phyloP scores from a whole-genome alignment of 2,797 vertebrate genomes.

The Alauda arvensis region DNA sequence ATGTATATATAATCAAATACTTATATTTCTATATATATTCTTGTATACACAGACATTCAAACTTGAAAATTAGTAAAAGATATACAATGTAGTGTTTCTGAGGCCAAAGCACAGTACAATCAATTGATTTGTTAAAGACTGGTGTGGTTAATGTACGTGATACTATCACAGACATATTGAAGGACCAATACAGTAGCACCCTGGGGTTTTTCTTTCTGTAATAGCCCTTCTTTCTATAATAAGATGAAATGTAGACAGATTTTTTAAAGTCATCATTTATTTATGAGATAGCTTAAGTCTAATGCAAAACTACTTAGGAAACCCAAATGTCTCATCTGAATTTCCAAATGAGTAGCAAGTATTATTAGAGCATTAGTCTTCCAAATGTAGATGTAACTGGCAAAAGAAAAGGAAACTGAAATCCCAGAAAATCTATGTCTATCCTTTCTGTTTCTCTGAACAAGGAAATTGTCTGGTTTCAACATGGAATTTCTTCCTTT shows the following conservation, averaged over 20 bases:
- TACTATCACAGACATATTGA: slow-evolving; percentile 20
- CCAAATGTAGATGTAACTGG: slow-evolving; percentile 1
- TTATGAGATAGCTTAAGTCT: slow-evolving; percentile 53
- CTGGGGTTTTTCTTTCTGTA: slow-evolving; percentile 27
- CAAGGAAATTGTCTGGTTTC: background rate
- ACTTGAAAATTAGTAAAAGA: background rate
- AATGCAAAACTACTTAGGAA: slow-evolving; percentile 55
- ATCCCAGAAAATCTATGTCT: background rate
- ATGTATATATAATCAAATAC: background rate
- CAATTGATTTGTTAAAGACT: slow-evolving; percentile 8
- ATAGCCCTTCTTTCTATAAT: slow-evolving; percentile 31
- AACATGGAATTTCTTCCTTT: background rate
- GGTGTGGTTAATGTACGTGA: background rate
- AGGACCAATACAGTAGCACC: background rate
- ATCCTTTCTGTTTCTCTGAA: background rate
- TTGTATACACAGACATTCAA: background rate
- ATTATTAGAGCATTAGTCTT: slow-evolving; percentile 59
- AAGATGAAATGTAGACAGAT: slow-evolving; percentile 38
- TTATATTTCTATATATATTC: background rate
- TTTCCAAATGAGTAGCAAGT: slow-evolving; percentile 51
- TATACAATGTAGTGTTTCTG: background rate
- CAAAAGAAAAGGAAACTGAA: slow-evolving; percentile 19
- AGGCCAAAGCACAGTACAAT: background rate
- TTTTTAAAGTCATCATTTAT: slow-evolving; percentile 54
- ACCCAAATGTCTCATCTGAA: slow-evolving; percentile 55